Base-by-base conservation (phyloP, 2,797 vertebrate genomes). In the Dryobates pubescens region DNA sequence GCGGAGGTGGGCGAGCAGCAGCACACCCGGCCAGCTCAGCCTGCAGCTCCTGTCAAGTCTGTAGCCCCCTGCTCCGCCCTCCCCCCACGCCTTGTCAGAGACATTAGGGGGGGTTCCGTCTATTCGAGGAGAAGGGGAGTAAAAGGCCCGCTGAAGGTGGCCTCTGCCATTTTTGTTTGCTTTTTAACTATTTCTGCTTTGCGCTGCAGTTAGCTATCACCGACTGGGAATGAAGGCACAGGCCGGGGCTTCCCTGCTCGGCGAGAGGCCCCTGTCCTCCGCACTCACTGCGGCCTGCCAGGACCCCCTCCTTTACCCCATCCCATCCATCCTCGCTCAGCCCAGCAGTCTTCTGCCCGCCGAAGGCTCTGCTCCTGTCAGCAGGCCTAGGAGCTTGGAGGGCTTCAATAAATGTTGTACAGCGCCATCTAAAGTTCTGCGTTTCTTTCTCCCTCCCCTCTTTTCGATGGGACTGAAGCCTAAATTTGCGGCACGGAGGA, bases 371-470 rank as follows among this genome's bases (percentile, higher is more conserved):
- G 26, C 43, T 82, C 49, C 56, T 80, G 56, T 79, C 71, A 20
- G 53, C 68, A 85, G 89, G 72, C 87, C 95, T 6, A 53, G 45
- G n/a, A 87, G 45, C 67, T 90, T 68, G 9, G 19, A 82, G 85
- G 74, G 32, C 24, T 7, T 57, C 84, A 96, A 97, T 96, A 97
- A 96, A 96, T 83, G 90, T 94, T 91, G 76, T 87, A 80, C 78
- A 91, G 91, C 64, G 65, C 87, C 91, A 94, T 95, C 92, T 90
- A 95, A 96, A 94, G 92, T 95, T 90, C 85, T 93, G 82, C 41
- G 17, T 59, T 89, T 79, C 43, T 92, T 88, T 78, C 30, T 82
- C n/a, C 4, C 5, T 20, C 6, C 26, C 10, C 9, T 24, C 22
- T 72, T 56, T 51, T 34, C 41, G 0, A 24, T 47, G 91, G 47